Evolutionary conservation across 2,888 invertebrate genomes (phyloP).

Genomic region (Chaetoderma sp.): DNA sequence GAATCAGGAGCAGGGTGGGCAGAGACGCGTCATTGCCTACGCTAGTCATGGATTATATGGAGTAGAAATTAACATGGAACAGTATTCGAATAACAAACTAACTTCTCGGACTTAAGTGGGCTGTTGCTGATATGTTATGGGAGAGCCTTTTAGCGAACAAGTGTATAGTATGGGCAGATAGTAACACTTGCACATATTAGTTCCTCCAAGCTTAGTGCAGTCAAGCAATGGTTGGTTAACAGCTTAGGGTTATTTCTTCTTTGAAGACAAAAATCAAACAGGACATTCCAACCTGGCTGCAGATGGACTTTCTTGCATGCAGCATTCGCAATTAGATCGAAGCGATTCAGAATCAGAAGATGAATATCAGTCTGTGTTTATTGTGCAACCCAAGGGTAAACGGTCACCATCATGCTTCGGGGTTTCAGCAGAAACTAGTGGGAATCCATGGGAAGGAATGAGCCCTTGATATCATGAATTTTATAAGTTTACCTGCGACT

Average conservation of each 20-base stretch:
- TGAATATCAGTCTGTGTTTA: background rate
- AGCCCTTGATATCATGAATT: background rate
- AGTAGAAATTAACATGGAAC: background rate
- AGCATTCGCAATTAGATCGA: background rate
- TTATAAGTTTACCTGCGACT: background rate
- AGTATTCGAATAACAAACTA: slow-evolving; percentile 20
- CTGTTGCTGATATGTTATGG: slow-evolving; percentile 24
- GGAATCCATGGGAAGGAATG: background rate
- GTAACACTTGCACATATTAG: slow-evolving; percentile 15
- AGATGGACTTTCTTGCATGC: slow-evolving; percentile 11
- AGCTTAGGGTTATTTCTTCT: slow-evolving; percentile 18
- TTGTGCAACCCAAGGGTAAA: background rate
- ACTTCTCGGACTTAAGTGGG: slow-evolving; percentile 34
- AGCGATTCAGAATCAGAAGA: no score
- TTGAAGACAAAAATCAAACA: slow-evolving; percentile 7
- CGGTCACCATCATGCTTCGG: background rate
- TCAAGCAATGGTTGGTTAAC: slow-evolving; percentile 21
- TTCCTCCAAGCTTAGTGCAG: slow-evolving; percentile 18
- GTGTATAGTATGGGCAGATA: slow-evolving; percentile 14
- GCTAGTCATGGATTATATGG: slow-evolving; percentile 7
- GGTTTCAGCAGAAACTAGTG: no score
- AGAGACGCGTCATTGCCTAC: slow-evolving; percentile 4
- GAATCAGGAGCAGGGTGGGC: background rate
- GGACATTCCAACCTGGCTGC: slow-evolving; percentile 17
- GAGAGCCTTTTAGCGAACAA: slow-evolving; percentile 11